These are phyloP conservation scores for Asteroscopus sphinx DNA, from an alignment of 2,888 invertebrate species.

Conservation along the genomic window DNA sequence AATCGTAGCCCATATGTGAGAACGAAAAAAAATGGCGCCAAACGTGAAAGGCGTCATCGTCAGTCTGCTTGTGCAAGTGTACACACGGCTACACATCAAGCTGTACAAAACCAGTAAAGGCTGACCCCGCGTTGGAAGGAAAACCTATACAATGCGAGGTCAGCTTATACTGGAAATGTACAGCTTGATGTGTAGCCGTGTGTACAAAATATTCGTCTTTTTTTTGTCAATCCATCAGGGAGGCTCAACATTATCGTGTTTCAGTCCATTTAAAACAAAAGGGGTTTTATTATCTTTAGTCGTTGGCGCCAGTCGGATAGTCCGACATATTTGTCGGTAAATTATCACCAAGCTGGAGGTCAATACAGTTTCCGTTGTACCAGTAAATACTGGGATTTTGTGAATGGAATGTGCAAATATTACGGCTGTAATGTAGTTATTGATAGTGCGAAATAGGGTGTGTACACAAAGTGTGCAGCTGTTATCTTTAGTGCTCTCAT, in stretches of 20 bases:
- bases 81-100: too few relatives aligned
- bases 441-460: not conserved
- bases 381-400: slow-evolving; percentile 35
- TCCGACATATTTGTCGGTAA: slow-evolving; percentile 65
- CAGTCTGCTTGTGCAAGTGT: slow-evolving; percentile 59
- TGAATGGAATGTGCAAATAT: slow-evolving; percentile 40
- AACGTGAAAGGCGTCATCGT: slow-evolving; percentile 63
- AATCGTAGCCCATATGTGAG: slow-evolving; percentile 50
- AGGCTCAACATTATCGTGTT: slow-evolving; percentile 58
- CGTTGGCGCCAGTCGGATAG: slow-evolving; percentile 73
- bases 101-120: too few relatives aligned
- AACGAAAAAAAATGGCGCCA: slow-evolving; percentile 66
- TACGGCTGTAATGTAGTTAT: not conserved
- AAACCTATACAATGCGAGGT: too few relatives aligned
- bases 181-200: too few relatives aligned
- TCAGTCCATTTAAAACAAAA: slow-evolving; percentile 70
- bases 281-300: slow-evolving; percentile 66
- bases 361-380: slow-evolving; percentile 54
- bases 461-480: not conserved
- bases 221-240: slow-evolving; percentile 49
- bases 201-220: slow-evolving; percentile 48
- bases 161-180: too few relatives aligned
- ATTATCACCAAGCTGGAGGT: slow-evolving; percentile 73
- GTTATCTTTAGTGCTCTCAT: too few relatives aligned
- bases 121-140: too few relatives aligned